Conservation (phyloP, 53 echinoderm and acorn worm species). For the Zoroaster sp. region DNA sequence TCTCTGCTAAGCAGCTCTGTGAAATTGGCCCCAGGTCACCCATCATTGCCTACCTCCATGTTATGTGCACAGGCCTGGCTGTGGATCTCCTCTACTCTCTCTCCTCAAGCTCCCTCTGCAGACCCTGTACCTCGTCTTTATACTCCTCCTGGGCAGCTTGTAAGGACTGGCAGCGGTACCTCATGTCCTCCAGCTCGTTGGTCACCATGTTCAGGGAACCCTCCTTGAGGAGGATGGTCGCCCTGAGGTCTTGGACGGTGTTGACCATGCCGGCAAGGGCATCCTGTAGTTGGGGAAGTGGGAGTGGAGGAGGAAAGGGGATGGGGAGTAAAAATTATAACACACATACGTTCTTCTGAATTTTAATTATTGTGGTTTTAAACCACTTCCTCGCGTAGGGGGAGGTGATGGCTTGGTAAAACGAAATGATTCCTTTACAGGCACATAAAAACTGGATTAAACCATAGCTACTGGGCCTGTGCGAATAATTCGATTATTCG, state of each 20-base stretch:
- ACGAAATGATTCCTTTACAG: background rate
- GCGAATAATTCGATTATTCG: no score
- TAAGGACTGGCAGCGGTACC: constrained; percentile 39
- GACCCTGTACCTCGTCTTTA: constrained; percentile 9
- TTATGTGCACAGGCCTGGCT: constrained; percentile 56
- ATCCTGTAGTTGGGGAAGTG: constrained; percentile 58
- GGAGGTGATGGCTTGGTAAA: background rate
- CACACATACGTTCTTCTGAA: background rate
- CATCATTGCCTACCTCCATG: constrained; percentile 61
- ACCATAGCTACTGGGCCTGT: no score
- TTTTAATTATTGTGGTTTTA: no score
- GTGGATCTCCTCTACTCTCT: constrained; percentile 50
- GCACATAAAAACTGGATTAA: background rate
- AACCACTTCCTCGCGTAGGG: no score
- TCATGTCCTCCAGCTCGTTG: constrained; percentile 59
- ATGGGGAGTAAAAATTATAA: no score
- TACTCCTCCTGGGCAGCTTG: constrained; percentile 61
- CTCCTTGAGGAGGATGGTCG: constrained; percentile 38
- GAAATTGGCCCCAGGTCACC: background rate
- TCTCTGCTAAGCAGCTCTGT: background rate
- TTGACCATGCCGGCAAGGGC: constrained; percentile 72
- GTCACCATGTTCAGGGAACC: constrained; percentile 16
- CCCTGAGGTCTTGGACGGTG: constrained; percentile 64
- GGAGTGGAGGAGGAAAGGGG: no score
- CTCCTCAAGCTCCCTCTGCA: constrained; percentile 62